These are phyloP conservation scores for Lithophane socia DNA, from an alignment of 2,888 invertebrate species.

Conservation along the genomic window DNA sequence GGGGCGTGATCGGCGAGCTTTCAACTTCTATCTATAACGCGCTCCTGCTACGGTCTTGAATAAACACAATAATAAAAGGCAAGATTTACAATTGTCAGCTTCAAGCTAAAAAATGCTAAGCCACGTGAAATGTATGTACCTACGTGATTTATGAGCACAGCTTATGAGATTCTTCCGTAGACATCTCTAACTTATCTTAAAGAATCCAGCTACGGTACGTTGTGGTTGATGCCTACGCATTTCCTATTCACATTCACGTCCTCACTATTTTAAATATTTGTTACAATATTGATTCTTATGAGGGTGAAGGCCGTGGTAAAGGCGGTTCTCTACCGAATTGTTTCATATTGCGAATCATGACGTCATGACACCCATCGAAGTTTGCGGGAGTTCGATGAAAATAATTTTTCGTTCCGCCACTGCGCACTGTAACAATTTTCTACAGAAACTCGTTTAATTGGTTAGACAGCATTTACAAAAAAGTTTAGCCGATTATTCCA, in stretches of 20 bases:
- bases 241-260: constrained; percentile 51
- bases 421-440: constrained; percentile 56
- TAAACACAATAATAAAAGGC: constrained; percentile 59
- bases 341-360: constrained; percentile 19
- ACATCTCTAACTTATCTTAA: constrained; percentile 62
- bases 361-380: constrained; percentile 17
- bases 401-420: constrained; percentile 33
- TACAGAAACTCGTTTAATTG: constrained; percentile 68
- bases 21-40: constrained; percentile 69
- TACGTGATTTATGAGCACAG: constrained; percentile 62
- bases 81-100: constrained; percentile 52
- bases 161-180: constrained; percentile 65
- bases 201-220: constrained; percentile 51
- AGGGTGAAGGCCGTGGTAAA: not conserved
- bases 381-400: constrained; percentile 31
- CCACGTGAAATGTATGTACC: constrained; percentile 50
- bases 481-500: constrained; percentile 68
- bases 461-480: constrained; percentile 66
- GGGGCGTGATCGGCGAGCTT: constrained; percentile 71
- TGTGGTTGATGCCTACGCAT: constrained; percentile 60
- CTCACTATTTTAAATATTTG: constrained; percentile 40
- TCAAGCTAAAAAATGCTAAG: constrained; percentile 59
- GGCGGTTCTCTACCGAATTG: not conserved
- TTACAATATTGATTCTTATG: constrained; percentile 27
- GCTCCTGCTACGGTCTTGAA: constrained; percentile 30